Evolutionary conservation across 2,113 vertebrate genomes (phyloP), one percentile per base, ranked within the genome.

Genomic region (Chlorocebus sabaeus): DNA sequence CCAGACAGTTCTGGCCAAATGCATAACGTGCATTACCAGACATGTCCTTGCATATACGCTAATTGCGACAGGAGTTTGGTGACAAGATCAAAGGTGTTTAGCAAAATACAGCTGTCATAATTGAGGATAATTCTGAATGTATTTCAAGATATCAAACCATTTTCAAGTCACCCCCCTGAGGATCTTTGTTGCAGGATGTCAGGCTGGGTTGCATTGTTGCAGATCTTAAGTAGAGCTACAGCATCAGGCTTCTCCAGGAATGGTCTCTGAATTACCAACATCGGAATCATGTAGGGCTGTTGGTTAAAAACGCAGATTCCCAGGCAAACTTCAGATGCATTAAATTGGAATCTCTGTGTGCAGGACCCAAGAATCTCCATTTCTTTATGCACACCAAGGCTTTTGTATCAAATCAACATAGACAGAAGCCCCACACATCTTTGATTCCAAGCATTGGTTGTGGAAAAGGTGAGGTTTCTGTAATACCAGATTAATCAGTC

Each of bases 81-180:
- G 82, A 96, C 50, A 78, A 96, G 32, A 86, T 79, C 17, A 82
- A 97, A 93, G 83, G 18, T 50, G 3, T 67, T 95, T 61, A 91
- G 50, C 10, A n/a, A 79, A 90, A 73, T 75, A 43, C 45, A 92
- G 67, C 22, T 86, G 43, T 78, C 23, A 43, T 27, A 81, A 67
- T 23, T 40, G 30, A 89, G n/a, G 17, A 68, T 61, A 83, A 95
- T 61, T 94, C 20, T 94, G 52, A 94, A 48, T 90, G 5, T 72
- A 83, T 96, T 91, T 95, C 50, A 89, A 89, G 55, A n/a, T 88
- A 38, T 76, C 48, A 83, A 93, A n/a, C 32, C 27, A 59, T n/a
- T 64, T 75, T 72, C 61, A 78, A 83, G 59, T 43, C 79, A 38
- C 59, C 38, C 6, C 40, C 40, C 27, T 68, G 32, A 90, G 64